Evolutionary conservation across 2,113 vertebrate species (phyloP).

Genomic region (Campylomormyrus numenius): DNA sequence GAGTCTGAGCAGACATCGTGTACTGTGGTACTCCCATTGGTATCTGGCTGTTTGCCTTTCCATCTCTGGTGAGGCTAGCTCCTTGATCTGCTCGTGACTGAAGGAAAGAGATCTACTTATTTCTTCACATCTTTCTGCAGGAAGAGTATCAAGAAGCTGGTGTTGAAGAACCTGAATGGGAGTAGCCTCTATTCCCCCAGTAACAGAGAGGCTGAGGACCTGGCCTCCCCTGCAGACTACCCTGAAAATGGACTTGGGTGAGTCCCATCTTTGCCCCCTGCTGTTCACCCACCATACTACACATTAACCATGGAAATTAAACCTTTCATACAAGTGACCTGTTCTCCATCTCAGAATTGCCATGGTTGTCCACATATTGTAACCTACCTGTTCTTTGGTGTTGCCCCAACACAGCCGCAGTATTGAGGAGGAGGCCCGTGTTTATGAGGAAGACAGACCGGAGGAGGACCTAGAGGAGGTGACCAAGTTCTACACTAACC

Average conservation of each 20-base stretch:
- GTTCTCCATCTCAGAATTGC: background rate
- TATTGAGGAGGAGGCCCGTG: slow-evolving; percentile 63
- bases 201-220: slow-evolving; percentile 70
- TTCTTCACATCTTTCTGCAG: slow-evolving; percentile 45
- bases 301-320: background rate
- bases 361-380: background rate
- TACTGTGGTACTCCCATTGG: background rate
- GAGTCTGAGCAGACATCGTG: background rate
- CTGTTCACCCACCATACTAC: background rate
- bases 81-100: background rate
- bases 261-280: background rate
- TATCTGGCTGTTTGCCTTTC: background rate
- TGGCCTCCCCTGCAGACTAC: slow-evolving; percentile 73
- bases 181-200: slow-evolving; percentile 76
- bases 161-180: slow-evolving; percentile 84
- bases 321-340: background rate
- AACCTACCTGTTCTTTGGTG: background rate
- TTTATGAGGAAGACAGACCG: slow-evolving; percentile 48
- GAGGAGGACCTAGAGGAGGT: slow-evolving; percentile 72
- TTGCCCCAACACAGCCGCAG: slow-evolving; percentile 39
- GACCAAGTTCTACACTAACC: slow-evolving; percentile 77
- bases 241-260: slow-evolving; percentile 83
- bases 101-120: background rate
- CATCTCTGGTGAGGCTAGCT: background rate
- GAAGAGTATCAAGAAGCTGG: slow-evolving; percentile 93